Base-by-base conservation (phyloP, 2,797 vertebrate genomes). In the Siniperca undulata region DNA sequence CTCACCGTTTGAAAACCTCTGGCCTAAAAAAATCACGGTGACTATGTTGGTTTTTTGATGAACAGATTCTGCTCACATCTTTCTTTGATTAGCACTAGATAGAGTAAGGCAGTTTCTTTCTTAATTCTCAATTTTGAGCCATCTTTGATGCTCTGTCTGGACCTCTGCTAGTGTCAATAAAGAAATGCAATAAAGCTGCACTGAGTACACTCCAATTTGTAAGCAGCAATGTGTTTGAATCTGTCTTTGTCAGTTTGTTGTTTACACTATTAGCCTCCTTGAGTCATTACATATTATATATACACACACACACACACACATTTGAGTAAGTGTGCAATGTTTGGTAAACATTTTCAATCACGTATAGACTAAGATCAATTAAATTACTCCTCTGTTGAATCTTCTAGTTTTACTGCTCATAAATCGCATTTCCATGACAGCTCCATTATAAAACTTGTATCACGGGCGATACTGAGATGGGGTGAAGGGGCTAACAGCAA, bases 361-460 rank as follows among this genome's bases (percentile, higher is more conserved):
- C 17, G 36, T 30, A n/a, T 3, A 53, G 19, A 74, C 11, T 48
- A 5, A 36, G 27, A 52, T 52, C 38, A 14, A 36, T 74, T 69
- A 19, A 64, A 78, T 36, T 22, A 55, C 34, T 75, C 36, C 22
- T 58, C 30, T 4, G 20, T 48, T 62, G 56, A 36, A 38, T 60
- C 38, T 50, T 17, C 17, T 6, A 20, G 16, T 72, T 69, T 74
- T 22, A 66, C 61, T 17, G 70, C 46, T 77, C 17, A 42, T 68
- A 8, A 77, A 77, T 59, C 0, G 0, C 10, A 42, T 58, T 40
- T 68, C 3, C 40, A 24, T 22, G 59, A 83, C 77, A 66, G 70
- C 66, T 68, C 16, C 24, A n/a, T 7, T 74, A 44, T 70, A 44
- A 79, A 82, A 84, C 20, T 30, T 42, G 38, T 73, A n/a, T 69